Percentiles rank a stretch among this genome's conserved stretches.
Conservation (phyloP, 1,140 invertebrate genomes). For the Hypothenemus hampei region DNA sequence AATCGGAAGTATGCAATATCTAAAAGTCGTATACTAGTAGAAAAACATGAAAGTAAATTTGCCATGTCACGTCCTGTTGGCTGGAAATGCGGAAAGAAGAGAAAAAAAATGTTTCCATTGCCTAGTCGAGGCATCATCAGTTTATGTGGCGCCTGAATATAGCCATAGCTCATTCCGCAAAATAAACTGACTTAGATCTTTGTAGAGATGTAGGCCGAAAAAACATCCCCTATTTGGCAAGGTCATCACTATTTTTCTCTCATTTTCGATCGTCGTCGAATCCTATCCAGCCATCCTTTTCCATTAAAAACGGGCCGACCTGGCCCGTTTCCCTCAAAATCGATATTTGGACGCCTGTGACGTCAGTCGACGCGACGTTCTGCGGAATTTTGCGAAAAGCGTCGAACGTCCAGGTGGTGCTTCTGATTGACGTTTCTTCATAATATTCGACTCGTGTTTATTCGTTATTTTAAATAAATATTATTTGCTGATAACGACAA, state of each 20-base stretch:
- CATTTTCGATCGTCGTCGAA: neutral
- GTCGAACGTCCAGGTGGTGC: slow-evolving; percentile 43
- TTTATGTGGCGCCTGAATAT: slow-evolving; percentile 38
- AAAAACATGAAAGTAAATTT: slow-evolving; percentile 14
- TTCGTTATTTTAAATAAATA: slow-evolving; percentile 18
- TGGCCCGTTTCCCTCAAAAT: slow-evolving; percentile 38
- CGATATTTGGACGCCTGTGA: slow-evolving; percentile 46
- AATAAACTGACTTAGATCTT: slow-evolving; percentile 41
- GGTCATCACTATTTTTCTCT: slow-evolving; percentile 26
- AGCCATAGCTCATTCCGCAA: slow-evolving; percentile 38
- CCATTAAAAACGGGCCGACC: slow-evolving; percentile 32
- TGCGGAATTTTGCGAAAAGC: slow-evolving; percentile 36
- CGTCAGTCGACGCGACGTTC: slow-evolving; percentile 41
- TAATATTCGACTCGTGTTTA: slow-evolving; percentile 29
- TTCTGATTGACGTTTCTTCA: slow-evolving; percentile 45
- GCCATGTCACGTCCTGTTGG: slow-evolving; percentile 23
- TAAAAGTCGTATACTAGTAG: no score
- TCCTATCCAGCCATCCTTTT: slow-evolving; percentile 15
- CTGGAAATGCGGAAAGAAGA: no score
- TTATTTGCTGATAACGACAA: no score
- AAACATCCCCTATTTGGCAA: slow-evolving; percentile 39
- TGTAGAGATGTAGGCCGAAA: slow-evolving; percentile 35
- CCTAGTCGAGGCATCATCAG: slow-evolving; percentile 21
- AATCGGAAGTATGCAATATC: no score
- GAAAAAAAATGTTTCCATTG: slow-evolving; percentile 22